A percentile compares a stretch with the other conserved stretches of the same genome.
phyloP scores from a whole-genome alignment of 2,888 invertebrate species.

The Drosophila robusta region DNA sequence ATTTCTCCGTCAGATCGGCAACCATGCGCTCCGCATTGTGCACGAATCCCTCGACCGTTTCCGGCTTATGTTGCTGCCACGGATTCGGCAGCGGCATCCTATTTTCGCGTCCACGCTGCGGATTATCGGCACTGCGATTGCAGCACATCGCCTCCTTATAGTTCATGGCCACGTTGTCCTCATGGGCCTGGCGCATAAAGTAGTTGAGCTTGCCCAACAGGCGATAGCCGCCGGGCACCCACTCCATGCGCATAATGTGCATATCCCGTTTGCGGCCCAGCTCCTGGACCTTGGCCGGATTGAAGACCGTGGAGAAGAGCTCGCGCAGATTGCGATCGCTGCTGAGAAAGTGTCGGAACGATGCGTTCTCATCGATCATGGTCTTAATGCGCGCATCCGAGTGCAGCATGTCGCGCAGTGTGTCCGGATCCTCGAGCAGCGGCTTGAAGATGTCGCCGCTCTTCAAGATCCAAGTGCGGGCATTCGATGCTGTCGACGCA shows the following conservation, averaged over 20 bases:
- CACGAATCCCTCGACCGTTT: not conserved
- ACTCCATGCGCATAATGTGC: slow-evolving; percentile 54
- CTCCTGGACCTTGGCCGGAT: slow-evolving; percentile 55
- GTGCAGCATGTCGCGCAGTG: slow-evolving; percentile 42
- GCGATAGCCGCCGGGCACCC: slow-evolving; percentile 42
- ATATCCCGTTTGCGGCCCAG: slow-evolving; percentile 55
- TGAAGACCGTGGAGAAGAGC: slow-evolving; percentile 28
- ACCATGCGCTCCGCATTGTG: not conserved
- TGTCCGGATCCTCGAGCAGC: slow-evolving; percentile 28
- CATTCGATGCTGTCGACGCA: not conserved
- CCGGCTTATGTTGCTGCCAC: slow-evolving; percentile 27
- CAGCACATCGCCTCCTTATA: slow-evolving; percentile 19
- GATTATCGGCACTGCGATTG: slow-evolving; percentile 7
- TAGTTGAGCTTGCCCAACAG: slow-evolving; percentile 22
- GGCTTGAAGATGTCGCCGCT: slow-evolving; percentile 3
- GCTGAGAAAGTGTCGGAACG: slow-evolving; percentile 46
- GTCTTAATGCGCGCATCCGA: slow-evolving; percentile 28
- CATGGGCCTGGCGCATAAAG: slow-evolving; percentile 40
- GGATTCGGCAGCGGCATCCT: slow-evolving; percentile 64
- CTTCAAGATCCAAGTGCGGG: not conserved
- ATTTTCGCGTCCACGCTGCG: slow-evolving; percentile 65
- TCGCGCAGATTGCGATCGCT: slow-evolving; percentile 59
- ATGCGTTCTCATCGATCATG: slow-evolving; percentile 37
- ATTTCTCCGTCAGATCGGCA: slow-evolving; percentile 3
- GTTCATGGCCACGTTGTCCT: slow-evolving; percentile 55